Percentiles rank a stretch among this genome's conserved stretches.
phyloP scores from a whole-genome alignment of 2,113 vertebrate species.

The Talpa occidentalis region DNA sequence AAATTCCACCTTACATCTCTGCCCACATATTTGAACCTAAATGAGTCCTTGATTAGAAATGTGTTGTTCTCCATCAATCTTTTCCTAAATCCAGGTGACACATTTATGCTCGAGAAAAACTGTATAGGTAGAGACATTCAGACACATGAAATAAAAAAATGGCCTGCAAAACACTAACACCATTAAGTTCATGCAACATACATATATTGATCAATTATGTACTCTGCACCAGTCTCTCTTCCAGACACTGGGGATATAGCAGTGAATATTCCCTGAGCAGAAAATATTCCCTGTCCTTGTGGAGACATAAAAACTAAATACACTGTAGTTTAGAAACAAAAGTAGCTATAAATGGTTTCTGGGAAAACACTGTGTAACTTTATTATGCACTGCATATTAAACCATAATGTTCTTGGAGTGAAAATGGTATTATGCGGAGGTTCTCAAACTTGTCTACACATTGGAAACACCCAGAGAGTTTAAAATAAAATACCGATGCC shows the following conservation, averaged over 20 bases:
- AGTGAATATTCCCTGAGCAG: not conserved
- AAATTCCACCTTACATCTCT: conserved; percentile 22
- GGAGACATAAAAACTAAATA: not conserved
- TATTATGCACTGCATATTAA: not conserved
- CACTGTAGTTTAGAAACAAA: not conserved
- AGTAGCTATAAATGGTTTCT: not conserved
- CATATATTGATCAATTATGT: not conserved
- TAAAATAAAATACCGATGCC: not conserved
- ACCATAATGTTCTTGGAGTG: not conserved
- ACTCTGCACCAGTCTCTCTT: not conserved
- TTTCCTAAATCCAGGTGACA: not conserved
- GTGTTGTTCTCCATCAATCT: not conserved
- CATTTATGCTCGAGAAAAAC: not conserved
- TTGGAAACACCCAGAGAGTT: not conserved
- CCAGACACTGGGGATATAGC: not conserved
- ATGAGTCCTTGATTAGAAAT: conserved; percentile 43
- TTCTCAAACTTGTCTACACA: not conserved
- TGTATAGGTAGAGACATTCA: not conserved
- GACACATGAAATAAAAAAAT: not conserved
- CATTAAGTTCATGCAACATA: not conserved
- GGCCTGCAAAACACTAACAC: not conserved
- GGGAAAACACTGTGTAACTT: not conserved
- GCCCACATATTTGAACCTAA: conserved; percentile 33
- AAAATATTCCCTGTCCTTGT: not conserved
- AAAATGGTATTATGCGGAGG: not conserved